phyloP scores from a whole-genome alignment of 1,140 invertebrate genomes.

The Aphidius ervi region DNA sequence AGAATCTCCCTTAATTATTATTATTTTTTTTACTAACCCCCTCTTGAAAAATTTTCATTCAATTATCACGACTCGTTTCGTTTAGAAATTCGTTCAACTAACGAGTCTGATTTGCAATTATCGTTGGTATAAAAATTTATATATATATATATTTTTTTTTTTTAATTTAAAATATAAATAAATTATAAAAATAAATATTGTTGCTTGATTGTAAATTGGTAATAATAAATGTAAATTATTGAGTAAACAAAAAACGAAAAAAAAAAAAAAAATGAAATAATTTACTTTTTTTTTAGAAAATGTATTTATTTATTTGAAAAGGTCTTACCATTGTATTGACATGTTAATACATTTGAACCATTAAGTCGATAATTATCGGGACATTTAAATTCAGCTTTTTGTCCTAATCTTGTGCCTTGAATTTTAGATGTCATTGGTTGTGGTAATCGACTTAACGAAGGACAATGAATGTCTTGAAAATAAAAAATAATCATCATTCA shows the following conservation, averaged over 20 bases:
- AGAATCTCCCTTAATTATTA: not conserved
- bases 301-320: not conserved
- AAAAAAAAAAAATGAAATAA: not conserved
- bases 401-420: conserved; percentile 66
- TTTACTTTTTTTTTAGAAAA: not conserved
- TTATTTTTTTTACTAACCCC: not conserved
- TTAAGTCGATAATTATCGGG: conserved; percentile 67
- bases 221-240: not conserved
- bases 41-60: conserved; percentile 2
- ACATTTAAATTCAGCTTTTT: conserved; percentile 65
- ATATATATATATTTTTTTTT: not conserved
- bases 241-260: not conserved
- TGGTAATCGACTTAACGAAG: conserved; percentile 47
- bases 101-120: conserved; percentile 19
- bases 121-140: not conserved
- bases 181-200: not conserved
- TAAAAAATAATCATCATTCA: conserved; percentile 17
- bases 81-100: conserved; percentile 13
- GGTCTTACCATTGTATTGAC: conserved; percentile 66
- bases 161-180: not conserved
- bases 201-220: not conserved
- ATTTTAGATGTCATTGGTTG: conserved; percentile 56
- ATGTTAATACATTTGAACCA: conserved; percentile 66
- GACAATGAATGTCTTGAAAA: conserved; percentile 61
- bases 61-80: conserved; percentile 18